phyloP scores from a whole-genome alignment of 2,797 vertebrate species.

The Schizothorax lantsangensis region DNA sequence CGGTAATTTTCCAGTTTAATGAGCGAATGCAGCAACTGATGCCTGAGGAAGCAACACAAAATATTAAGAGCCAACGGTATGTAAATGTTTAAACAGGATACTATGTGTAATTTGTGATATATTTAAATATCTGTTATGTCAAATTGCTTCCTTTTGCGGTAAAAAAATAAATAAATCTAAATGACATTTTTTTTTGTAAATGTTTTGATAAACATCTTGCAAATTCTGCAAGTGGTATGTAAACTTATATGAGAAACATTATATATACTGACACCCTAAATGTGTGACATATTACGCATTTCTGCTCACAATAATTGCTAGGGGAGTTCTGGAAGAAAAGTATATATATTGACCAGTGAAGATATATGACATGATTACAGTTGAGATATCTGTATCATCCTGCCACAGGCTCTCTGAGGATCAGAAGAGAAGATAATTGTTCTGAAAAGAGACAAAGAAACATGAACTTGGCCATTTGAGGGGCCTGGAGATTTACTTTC shows the following conservation, averaged over 20 bases:
- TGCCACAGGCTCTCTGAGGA: slow-evolving; percentile 30
- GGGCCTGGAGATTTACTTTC: slow-evolving; percentile 63
- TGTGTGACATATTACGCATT: not conserved
- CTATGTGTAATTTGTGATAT: not conserved
- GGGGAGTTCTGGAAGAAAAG: not conserved
- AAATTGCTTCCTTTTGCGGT: not conserved
- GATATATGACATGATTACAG: slow-evolving; percentile 16
- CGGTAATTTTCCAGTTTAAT: not conserved
- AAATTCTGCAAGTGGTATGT: not conserved
- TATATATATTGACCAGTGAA: not conserved
- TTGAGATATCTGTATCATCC: slow-evolving; percentile 41
- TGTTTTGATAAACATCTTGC: not conserved
- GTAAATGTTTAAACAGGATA: not conserved
- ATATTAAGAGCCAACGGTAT: not conserved
- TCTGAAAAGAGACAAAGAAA: slow-evolving; percentile 63
- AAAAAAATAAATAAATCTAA: not conserved
- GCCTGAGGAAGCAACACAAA: not conserved
- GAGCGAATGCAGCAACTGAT: not conserved
- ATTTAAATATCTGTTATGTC: not conserved
- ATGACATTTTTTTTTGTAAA: not conserved
- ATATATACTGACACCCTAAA: not conserved
- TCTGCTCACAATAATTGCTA: not conserved
- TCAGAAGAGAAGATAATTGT: slow-evolving; percentile 57
- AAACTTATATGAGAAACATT: not conserved
- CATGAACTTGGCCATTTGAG: slow-evolving; percentile 63